Percentiles rank a stretch among this genome's conserved stretches.
Conservation (phyloP, 2,113 vertebrate species). For the Nannospalax galili region DNA sequence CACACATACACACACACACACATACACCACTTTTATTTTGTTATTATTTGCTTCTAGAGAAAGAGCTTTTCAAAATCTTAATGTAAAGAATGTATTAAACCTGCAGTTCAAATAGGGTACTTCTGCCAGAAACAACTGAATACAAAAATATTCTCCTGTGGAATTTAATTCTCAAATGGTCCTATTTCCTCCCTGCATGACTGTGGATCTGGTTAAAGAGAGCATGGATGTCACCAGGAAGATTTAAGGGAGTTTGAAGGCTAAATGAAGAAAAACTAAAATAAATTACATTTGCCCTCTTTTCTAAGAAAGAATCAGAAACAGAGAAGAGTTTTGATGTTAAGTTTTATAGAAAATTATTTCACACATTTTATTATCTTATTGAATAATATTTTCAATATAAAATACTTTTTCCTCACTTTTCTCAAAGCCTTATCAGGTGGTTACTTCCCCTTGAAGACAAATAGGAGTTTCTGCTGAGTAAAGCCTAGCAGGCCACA, state of each 20-base stretch:
- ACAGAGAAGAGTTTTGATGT: not conserved
- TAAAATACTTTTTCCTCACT: not conserved
- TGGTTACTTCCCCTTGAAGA: not conserved
- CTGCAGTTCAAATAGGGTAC: not conserved
- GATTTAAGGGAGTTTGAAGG: not conserved
- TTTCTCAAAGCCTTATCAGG: not conserved
- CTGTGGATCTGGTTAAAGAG: not conserved
- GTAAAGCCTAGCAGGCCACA: not conserved
- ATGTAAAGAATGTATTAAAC: not conserved
- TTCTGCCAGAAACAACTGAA: slow-evolving; percentile 27
- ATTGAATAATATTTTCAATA: slow-evolving; percentile 28
- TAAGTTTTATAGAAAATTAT: not conserved
- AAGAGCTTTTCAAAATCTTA: slow-evolving; percentile 6
- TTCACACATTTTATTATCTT: slow-evolving; percentile 3
- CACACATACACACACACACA: not conserved
- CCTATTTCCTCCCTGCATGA: not conserved
- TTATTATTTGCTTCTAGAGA: not conserved
- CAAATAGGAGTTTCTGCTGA: not conserved
- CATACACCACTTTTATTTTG: not conserved
- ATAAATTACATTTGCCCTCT: not conserved
- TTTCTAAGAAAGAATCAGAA: not conserved
- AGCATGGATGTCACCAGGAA: not conserved
- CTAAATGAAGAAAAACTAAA: not conserved
- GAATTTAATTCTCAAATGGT: not conserved
- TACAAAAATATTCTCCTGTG: not conserved